Evolutionary conservation across 1,140 invertebrate species (phyloP).

Genomic region (Achroia grisella): DNA sequence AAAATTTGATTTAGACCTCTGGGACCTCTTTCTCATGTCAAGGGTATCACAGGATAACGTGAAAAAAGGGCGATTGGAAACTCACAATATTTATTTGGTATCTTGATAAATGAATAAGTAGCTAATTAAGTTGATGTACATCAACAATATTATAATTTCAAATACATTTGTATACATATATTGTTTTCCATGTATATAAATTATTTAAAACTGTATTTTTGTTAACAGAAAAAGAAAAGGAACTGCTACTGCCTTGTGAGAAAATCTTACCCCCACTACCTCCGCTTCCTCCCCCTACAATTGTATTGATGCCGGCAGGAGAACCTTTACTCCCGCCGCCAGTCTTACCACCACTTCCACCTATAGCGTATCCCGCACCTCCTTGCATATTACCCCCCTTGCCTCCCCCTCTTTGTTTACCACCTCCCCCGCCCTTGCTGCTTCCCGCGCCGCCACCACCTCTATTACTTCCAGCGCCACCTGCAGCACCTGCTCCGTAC

Average conservation of each 20-base stretch:
- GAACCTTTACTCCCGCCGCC: conserved; percentile 11
- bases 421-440: conserved; percentile 11
- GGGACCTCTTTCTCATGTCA: too few species aligned
- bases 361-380: conserved; percentile 14
- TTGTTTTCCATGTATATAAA: too few species aligned
- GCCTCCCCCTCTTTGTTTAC: conserved; percentile 1
- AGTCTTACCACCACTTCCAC: conserved; percentile 13
- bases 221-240: conserved; percentile 28
- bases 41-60: too few species aligned
- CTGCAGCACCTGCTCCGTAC: conserved; percentile 4
- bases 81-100: too few species aligned
- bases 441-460: conserved; percentile 6
- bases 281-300: conserved; percentile 14
- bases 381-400: neutral
- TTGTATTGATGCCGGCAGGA: conserved; percentile 38
- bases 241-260: conserved; percentile 21
- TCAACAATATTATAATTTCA: too few species aligned
- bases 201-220: too few species aligned
- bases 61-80: too few species aligned
- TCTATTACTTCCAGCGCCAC: neutral
- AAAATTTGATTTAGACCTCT: too few species aligned
- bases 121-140: too few species aligned
- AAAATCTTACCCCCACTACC: conserved; percentile 19
- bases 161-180: too few species aligned
- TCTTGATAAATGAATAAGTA: too few species aligned